Evolutionary conservation across 2,113 vertebrate genomes (phyloP).

Genomic region (Clarias macrocephalus): DNA sequence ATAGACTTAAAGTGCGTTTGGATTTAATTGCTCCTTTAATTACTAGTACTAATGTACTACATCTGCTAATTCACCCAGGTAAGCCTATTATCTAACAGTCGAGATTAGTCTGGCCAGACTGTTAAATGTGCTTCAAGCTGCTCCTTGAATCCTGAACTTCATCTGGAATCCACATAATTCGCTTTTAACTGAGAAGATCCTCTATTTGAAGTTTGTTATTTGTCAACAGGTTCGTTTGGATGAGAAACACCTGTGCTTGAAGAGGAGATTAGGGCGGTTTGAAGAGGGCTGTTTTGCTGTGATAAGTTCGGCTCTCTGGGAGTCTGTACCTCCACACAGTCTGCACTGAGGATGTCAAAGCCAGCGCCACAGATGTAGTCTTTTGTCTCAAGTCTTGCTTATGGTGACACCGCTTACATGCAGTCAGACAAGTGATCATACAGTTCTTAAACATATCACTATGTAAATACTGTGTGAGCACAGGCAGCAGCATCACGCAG

Average conservation of each 20-base stretch:
- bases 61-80: slow-evolving; percentile 31
- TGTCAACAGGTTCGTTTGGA: slow-evolving; percentile 53
- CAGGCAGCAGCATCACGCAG: no score
- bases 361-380: background rate
- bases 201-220: slow-evolving; percentile 40
- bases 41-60: background rate
- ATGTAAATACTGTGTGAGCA: background rate
- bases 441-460: background rate
- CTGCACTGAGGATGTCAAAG: slow-evolving; percentile 3
- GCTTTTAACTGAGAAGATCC: slow-evolving; percentile 23
- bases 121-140: slow-evolving; percentile 28
- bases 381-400: background rate
- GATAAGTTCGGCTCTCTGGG: slow-evolving; percentile 37
- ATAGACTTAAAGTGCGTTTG: background rate
- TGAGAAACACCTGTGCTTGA: slow-evolving; percentile 49
- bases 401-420: background rate
- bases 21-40: background rate
- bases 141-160: slow-evolving; percentile 18
- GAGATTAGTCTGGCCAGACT: slow-evolving; percentile 30
- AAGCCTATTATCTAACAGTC: slow-evolving; percentile 28
- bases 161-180: slow-evolving; percentile 40
- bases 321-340: slow-evolving; percentile 20
- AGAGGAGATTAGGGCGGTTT: slow-evolving; percentile 44
- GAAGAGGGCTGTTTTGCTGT: slow-evolving; percentile 39
- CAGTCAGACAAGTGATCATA: background rate